Evolutionary conservation across 1,140 invertebrate genomes (phyloP).

Genomic region (Phthorimaea operculella): DNA sequence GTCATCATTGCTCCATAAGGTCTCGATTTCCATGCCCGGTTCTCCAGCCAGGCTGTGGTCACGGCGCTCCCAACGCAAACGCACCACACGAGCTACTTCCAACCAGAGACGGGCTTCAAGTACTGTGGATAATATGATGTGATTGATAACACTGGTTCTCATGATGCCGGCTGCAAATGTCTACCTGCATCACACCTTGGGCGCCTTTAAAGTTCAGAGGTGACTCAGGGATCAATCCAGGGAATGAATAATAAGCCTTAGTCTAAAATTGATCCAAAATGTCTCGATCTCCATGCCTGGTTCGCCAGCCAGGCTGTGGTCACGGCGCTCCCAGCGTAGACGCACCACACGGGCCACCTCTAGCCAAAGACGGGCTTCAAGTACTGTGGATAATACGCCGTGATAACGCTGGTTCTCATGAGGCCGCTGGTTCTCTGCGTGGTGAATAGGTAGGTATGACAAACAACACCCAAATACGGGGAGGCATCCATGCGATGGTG

Average conservation of each 20-base stretch:
- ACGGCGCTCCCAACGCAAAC: constrained; percentile 36
- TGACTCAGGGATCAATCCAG: too few relatives aligned
- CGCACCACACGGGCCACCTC: constrained; percentile 40
- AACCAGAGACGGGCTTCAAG: constrained; percentile 50
- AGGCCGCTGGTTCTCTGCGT: too few relatives aligned
- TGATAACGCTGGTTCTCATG: too few relatives aligned
- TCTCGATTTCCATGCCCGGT: constrained; percentile 33
- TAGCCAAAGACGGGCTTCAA: constrained; percentile 50
- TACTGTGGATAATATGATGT: constrained; percentile 30
- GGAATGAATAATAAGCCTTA: too few relatives aligned
- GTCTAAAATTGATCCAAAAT: constrained; percentile 44
- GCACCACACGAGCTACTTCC: constrained; percentile 39
- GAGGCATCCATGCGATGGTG: too few relatives aligned
- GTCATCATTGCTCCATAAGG: constrained; percentile 47
- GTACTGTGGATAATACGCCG: constrained; percentile 28
- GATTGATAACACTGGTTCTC: too few relatives aligned
- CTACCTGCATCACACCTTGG: too few relatives aligned
- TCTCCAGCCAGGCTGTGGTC: constrained; percentile 16
- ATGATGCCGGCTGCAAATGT: too few relatives aligned
- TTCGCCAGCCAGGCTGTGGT: constrained; percentile 14
- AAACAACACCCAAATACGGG: too few relatives aligned
- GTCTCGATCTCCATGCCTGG: constrained; percentile 36
- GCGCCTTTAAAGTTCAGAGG: too few relatives aligned
- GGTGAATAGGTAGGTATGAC: too few relatives aligned
- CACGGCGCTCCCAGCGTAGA: constrained; percentile 36